A percentile compares a stretch with the other conserved stretches of the same genome.
Evolutionary conservation across 2,888 invertebrate genomes (phyloP).

Genomic region (Pteria penguin): DNA sequence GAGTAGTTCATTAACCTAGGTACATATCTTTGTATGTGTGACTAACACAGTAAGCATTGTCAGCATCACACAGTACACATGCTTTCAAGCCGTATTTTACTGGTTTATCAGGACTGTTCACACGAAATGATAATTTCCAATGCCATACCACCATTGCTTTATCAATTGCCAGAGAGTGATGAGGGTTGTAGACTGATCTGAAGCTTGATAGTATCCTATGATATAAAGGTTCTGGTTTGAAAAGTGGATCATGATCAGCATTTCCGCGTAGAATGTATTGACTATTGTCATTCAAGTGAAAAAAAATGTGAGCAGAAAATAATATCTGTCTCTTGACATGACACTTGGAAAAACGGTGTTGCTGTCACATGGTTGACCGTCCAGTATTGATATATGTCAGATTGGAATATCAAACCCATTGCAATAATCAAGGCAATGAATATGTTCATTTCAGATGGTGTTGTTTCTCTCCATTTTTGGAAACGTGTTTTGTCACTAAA

Average conservation of each 20-base stretch:
- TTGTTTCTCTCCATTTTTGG: too few relatives aligned
- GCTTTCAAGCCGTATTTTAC: too few relatives aligned
- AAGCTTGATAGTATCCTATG: constrained; percentile 19
- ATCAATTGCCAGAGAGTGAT: too few relatives aligned
- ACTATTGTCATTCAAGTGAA: constrained; percentile 39
- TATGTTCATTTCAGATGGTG: constrained; percentile 28
- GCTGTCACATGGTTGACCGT: constrained; percentile 23
- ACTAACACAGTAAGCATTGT: too few relatives aligned
- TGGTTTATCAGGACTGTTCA: too few relatives aligned
- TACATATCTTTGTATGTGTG: too few relatives aligned
- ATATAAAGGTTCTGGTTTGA: constrained; percentile 41
- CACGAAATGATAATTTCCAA: too few relatives aligned
- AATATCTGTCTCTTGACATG: constrained; percentile 41
- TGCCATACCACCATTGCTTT: too few relatives aligned
- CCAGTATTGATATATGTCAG: constrained; percentile 40
- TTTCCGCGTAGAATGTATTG: constrained; percentile 15
- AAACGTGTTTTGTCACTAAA: too few relatives aligned
- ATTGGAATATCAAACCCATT: constrained; percentile 38
- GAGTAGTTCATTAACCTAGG: too few relatives aligned
- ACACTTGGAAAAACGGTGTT: constrained; percentile 39
- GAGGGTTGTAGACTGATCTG: too few relatives aligned
- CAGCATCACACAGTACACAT: too few relatives aligned
- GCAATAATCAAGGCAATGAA: constrained; percentile 32
- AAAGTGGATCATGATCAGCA: constrained; percentile 40
- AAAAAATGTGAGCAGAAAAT: constrained; percentile 33